Evolutionary conservation across 2,113 vertebrate genomes (phyloP).

Genomic region (Marmota monax): DNA sequence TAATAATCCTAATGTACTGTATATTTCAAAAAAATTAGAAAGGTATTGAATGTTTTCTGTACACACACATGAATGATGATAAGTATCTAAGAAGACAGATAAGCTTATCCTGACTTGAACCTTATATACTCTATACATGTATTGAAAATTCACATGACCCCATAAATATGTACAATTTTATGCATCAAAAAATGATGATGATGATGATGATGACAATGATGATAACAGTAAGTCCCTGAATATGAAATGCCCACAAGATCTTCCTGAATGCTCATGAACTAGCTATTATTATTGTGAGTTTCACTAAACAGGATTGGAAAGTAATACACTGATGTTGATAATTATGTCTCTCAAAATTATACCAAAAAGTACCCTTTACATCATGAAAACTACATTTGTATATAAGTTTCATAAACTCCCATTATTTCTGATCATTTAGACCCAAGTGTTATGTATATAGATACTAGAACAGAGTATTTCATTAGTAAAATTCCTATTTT

Average conservation of each 20-base stretch:
- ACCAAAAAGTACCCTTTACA: background rate
- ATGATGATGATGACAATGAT: too few relatives aligned
- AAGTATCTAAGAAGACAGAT: background rate
- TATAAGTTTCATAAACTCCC: background rate
- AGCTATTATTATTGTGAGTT: background rate
- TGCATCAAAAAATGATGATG: background rate
- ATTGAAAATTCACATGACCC: background rate
- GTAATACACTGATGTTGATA: background rate
- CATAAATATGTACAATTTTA: background rate
- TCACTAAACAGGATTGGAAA: background rate
- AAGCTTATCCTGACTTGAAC: background rate
- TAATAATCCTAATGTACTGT: too few relatives aligned
- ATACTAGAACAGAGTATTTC: background rate
- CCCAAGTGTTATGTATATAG: background rate
- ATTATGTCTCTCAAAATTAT: background rate
- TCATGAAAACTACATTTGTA: background rate
- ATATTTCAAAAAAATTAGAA: too few relatives aligned
- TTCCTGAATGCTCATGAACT: background rate
- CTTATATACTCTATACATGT: too few relatives aligned
- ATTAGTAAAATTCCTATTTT: background rate
- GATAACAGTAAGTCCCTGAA: background rate
- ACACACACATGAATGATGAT: too few relatives aligned
- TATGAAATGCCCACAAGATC: background rate
- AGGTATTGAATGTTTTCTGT: too few relatives aligned
- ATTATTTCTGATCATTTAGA: background rate